Evolutionary conservation across 2,797 vertebrate genomes (phyloP).

Genomic region (Orestias chungarensis): DNA sequence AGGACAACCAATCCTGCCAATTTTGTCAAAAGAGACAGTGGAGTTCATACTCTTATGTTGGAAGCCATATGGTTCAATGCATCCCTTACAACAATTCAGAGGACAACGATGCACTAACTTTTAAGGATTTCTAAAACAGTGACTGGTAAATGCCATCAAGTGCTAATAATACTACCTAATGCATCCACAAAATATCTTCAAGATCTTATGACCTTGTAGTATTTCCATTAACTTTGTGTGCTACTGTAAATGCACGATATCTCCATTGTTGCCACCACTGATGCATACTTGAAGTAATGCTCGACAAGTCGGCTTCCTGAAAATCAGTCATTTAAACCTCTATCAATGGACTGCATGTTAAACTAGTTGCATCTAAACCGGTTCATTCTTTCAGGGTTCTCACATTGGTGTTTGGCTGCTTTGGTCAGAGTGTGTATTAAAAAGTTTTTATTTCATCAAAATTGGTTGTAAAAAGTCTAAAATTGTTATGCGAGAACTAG

Average conservation of each 20-base stretch:
- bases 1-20: not conserved
- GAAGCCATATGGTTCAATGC: not conserved
- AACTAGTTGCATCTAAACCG: not conserved
- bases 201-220: not conserved
- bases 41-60: not conserved
- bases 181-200: not conserved
- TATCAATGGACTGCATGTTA: not conserved
- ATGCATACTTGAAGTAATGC: not conserved
- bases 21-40: not conserved
- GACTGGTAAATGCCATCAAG: not conserved
- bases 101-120: not conserved
- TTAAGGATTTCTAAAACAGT: not conserved
- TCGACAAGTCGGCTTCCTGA: not conserved
- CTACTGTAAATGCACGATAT: not conserved
- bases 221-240: not conserved
- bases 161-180: not conserved
- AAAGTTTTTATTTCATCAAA: slow-evolving; percentile 65
- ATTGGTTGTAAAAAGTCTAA: slow-evolving; percentile 56
- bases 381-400: slow-evolving; percentile 5
- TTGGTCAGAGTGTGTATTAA: slow-evolving; percentile 33
- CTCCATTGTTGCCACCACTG: not conserved
- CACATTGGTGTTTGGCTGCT: slow-evolving; percentile 41
- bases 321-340: not conserved
- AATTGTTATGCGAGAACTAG: slow-evolving; percentile 67
- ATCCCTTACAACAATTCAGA: not conserved